These are phyloP conservation scores for Psittacula derbiana DNA, from an alignment of 2,797 vertebrate genomes.

Conservation along the genomic window DNA sequence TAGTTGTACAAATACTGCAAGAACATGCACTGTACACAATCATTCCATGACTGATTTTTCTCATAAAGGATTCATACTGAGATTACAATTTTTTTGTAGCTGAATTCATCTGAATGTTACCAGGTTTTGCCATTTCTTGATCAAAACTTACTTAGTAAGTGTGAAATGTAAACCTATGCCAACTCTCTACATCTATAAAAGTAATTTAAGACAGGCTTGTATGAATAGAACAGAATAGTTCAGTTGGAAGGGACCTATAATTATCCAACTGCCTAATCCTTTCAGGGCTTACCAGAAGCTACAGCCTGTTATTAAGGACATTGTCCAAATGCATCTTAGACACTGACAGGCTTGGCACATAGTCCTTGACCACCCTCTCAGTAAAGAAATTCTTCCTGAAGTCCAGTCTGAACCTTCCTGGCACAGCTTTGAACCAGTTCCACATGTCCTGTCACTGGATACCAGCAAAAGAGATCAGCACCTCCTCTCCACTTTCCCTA, in stretches of 20 bases:
- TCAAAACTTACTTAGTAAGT: neutral
- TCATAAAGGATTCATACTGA: neutral
- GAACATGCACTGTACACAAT: neutral
- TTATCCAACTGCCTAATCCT: neutral
- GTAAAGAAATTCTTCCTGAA: neutral
- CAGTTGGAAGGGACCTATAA: neutral
- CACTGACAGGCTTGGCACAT: neutral
- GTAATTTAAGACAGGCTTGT: neutral
- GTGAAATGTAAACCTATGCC: neutral
- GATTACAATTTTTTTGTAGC: neutral
- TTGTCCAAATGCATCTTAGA: neutral
- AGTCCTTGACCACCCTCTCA: neutral
- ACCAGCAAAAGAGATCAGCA: neutral
- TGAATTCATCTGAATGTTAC: neutral
- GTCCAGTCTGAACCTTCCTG: neutral
- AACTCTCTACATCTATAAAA: neutral
- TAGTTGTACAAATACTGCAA: neutral
- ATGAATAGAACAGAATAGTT: neutral
- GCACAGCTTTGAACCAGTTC: neutral
- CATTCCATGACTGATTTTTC: neutral
- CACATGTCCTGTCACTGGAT: fast-evolving
- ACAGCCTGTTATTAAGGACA: neutral
- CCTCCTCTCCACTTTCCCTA: neutral
- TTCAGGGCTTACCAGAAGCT: neutral
- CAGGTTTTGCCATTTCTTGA: neutral